Evolutionary conservation across 2,113 vertebrate species (phyloP), one percentile per base, ranked within the genome.

Genomic region (Nipponia nippon): DNA sequence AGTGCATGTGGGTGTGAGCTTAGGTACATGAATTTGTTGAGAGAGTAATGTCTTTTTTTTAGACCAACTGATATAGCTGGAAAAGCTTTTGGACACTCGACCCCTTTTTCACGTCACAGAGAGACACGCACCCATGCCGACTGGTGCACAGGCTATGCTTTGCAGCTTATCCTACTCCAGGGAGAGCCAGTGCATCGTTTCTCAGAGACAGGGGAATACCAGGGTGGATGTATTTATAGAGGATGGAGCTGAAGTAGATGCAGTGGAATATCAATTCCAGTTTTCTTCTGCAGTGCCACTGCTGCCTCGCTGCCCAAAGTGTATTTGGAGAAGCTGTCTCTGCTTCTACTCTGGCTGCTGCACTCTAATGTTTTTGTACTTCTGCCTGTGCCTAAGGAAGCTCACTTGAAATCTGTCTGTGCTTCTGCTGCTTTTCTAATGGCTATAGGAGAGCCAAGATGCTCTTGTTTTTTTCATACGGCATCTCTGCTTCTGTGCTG

Each of bases 381-480:
- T 86, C 55, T 79, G 53, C 26, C 55, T 76, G 3, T 69, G 53
- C 36, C 65, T 61, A 52, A 89, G 65, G 69, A 89, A 79, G 25
- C 46, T 79, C 6, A 1, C 56, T 84, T 84, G 65, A 87, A 93
- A 77, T 58, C 34, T 87, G 11, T 69, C 26, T 3, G 4, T 78
- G 65, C 16, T 96, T 91, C 77, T 95, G 70, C 49, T 95, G 34
- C 15, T 89, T 93, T 89, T 92, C 19, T 65, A 79, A 79, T 32
- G 53, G 16, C 40, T 87, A 4, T 7, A 49, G 30, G 32, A 81
- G 11, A 83, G 21, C 50, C 49, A 49, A 82, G 32, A 89, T 73
- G 49, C 19, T 81, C 49, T 65, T 73, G 19, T 5, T 26, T 53
- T 42, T 63, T 63, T 7, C 1, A 50, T 38, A 14, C 23, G 79